Conservation (phyloP, 2,113 vertebrate genomes). For the Aplodontia rufa region DNA sequence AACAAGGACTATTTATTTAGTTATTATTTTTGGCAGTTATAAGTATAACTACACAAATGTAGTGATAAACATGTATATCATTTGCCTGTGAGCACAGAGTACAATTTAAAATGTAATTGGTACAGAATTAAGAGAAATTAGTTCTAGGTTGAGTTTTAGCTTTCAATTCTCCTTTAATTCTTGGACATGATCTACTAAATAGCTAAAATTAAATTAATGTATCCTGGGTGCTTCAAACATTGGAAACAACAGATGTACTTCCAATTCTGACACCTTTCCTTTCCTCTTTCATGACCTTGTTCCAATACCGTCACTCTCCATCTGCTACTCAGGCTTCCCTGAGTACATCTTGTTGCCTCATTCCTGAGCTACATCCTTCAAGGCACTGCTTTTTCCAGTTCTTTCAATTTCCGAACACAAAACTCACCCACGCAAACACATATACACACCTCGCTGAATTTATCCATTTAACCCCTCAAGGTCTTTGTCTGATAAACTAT, state of each 20-base stretch:
- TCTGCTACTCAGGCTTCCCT: not conserved
- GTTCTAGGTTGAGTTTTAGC: slow-evolving; percentile 15
- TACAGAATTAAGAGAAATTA: slow-evolving; percentile 31
- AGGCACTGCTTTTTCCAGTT: not conserved
- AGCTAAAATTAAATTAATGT: slow-evolving; percentile 11
- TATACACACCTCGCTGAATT: not conserved
- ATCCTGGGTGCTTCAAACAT: not conserved
- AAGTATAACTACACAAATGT: slow-evolving; percentile 35
- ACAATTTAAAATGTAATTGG: slow-evolving; percentile 22
- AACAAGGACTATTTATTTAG: not conserved
- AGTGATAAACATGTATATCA: not conserved
- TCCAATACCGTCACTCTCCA: not conserved
- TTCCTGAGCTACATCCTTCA: no score
- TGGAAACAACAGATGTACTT: not conserved
- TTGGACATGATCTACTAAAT: not conserved
- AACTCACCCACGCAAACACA: not conserved
- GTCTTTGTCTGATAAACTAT: not conserved
- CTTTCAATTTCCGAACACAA: not conserved
- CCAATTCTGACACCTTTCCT: not conserved
- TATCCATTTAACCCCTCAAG: not conserved
- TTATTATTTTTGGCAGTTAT: slow-evolving; percentile 8
- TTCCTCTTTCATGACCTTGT: not conserved
- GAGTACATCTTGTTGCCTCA: not conserved
- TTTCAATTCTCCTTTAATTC: not conserved
- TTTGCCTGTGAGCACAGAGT: not conserved